A percentile compares a stretch with the other conserved stretches of the same genome.
Conservation (phyloP, 2,888 invertebrate genomes). For the Philonicus albiceps region DNA sequence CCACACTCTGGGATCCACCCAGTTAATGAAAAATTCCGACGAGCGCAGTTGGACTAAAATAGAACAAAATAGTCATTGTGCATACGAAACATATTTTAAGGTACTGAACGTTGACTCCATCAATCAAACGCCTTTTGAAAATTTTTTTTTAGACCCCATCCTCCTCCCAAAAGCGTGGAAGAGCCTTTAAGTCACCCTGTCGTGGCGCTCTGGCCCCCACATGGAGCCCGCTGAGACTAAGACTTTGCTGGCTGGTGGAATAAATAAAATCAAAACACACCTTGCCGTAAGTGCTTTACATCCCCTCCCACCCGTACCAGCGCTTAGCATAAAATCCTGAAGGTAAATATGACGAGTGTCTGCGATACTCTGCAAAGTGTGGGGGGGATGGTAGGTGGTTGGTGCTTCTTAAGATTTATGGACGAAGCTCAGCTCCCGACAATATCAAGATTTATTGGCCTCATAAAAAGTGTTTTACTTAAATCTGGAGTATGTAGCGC, state of each 20-base stretch:
- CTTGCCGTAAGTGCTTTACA: conserved; percentile 43
- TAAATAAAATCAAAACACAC: conserved; percentile 40
- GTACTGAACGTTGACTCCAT: conserved; percentile 17
- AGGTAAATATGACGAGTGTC: conserved; percentile 44
- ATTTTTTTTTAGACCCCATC: background rate
- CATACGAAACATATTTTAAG: conserved; percentile 32
- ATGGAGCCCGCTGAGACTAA: background rate
- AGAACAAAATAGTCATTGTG: background rate
- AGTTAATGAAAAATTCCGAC: conserved; percentile 21
- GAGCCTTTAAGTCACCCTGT: background rate
- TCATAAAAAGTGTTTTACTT: conserved; percentile 46
- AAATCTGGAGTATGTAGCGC: conserved; percentile 37
- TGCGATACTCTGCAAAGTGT: conserved; percentile 13
- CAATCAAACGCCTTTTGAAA: conserved; percentile 41
- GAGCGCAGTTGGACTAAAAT: background rate
- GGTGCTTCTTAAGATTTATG: conserved; percentile 45
- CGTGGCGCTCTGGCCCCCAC: background rate
- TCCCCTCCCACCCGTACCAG: background rate
- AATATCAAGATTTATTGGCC: conserved; percentile 46
- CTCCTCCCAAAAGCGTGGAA: background rate
- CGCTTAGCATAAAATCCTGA: conserved; percentile 24
- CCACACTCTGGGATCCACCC: background rate
- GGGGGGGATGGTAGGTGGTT: background rate
- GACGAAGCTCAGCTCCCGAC: conserved; percentile 46
- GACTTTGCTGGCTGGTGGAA: background rate